Evolutionary conservation across 2,888 invertebrate genomes (phyloP), one percentile per base, ranked within the genome.

Genomic region (Gandaritis pyraliata): DNA sequence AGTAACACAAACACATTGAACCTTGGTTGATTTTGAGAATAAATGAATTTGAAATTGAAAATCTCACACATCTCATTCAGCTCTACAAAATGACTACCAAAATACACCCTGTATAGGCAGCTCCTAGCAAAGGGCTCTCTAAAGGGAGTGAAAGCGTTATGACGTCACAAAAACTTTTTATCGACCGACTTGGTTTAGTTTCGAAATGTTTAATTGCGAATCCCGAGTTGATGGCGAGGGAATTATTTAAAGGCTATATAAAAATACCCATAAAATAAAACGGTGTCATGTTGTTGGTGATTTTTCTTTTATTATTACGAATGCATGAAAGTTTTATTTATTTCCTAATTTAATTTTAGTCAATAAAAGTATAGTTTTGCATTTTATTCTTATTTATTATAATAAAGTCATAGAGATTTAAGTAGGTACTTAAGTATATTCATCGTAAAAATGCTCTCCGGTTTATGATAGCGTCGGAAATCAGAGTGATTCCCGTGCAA

Each of bases 91-190:
- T 38, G n/a, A 38, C 8, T 33, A n/a, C n/a, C n/a, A n/a, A 11
- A 33, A 33, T 2, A 2, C 41, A 41, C 15, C 41, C 41, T 41
- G 41, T 41, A 15, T 41, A 41, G n/a, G 12, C 38, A 12, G 41
- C 11, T 1, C 10, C 41, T 41, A 13, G 41, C 13, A 38, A 43
- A 48, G 41, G 30, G 13, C 58, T 43, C 58, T 43, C 45, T 6
- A 36, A 4, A 12, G 18, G 15, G 41, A 41, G 41, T 7, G 51
- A 39, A 52, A 52, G 39, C 43, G 57, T 63, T 66, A 63, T 66
- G 66, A 63, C 63, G 61, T 61, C 60, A 57, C 55, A 56, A 63
- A 65, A 63, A 66, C 48, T 63, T 66, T 66, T 63, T 53, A 61
- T 49, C 38, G 61, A 57, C 57, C 50, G 23, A 4, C 23, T n/a